phyloP scores from a whole-genome alignment of 2,113 vertebrate species.

The Opisthocomus hoazin region DNA sequence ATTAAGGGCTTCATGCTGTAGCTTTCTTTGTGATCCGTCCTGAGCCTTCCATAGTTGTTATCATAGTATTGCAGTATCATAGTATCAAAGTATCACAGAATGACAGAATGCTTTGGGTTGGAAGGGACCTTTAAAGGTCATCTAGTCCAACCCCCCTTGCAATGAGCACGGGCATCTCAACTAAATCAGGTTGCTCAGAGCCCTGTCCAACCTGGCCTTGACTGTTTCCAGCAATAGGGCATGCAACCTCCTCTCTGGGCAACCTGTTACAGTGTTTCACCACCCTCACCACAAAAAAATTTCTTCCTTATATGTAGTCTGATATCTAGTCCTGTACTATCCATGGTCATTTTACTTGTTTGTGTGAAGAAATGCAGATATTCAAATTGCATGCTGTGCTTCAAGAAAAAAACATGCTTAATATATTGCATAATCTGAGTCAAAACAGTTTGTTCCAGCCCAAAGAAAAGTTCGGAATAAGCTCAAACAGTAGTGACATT shows the following conservation, averaged over 20 bases:
- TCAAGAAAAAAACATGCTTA: not conserved
- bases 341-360: not conserved
- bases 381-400: not conserved
- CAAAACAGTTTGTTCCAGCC: not conserved
- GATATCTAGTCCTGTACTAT: not conserved
- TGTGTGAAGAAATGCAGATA: not conserved
- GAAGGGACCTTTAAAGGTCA: not conserved
- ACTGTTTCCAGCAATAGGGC: not conserved
- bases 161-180: not conserved
- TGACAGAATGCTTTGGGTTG: not conserved
- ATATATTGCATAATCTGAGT: not conserved
- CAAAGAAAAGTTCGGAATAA: not conserved
- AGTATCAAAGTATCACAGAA: not conserved
- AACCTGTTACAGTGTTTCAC: not conserved
- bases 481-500: not conserved
- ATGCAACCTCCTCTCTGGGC: too few species aligned
- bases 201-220: accelerated
- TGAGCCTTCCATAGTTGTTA: not conserved
- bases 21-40: not conserved
- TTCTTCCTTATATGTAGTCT: not conserved
- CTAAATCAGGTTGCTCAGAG: not conserved
- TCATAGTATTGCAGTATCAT: too few species aligned
- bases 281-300: not conserved
- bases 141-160: too few species aligned
- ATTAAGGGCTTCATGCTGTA: not conserved